A percentile compares a stretch with the other conserved stretches of the same genome.
Evolutionary conservation across 53 echinoderm and acorn worm genomes (phyloP).

Genomic region (Apostichopus leukothele): DNA sequence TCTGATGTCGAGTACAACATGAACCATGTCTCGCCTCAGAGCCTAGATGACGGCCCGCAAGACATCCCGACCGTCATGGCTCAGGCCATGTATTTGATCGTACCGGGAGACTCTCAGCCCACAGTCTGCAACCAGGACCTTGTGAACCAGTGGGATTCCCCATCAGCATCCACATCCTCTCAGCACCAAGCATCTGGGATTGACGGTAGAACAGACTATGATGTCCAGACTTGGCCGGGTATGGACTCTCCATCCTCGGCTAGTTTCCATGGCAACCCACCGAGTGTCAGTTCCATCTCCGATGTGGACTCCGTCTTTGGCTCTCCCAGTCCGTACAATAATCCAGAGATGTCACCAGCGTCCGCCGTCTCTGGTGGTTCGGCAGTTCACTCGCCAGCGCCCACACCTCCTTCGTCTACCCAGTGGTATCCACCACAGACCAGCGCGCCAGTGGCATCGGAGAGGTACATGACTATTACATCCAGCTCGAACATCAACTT

Average conservation of each 20-base stretch:
- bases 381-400: slow-evolving; percentile 2
- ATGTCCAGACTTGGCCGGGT: slow-evolving; percentile 11
- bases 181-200: not conserved
- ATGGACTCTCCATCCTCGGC: not conserved
- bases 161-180: not conserved
- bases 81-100: slow-evolving; percentile 8
- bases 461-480: slow-evolving; percentile 1
- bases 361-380: slow-evolving; percentile 10
- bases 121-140: not conserved
- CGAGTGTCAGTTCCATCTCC: slow-evolving; percentile 22
- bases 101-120: not conserved
- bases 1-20: not conserved
- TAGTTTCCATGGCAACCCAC: slow-evolving; percentile 33
- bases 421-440: slow-evolving; percentile 13
- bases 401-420: not conserved
- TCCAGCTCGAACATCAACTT: slow-evolving; percentile 12
- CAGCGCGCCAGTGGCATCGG: too few species aligned
- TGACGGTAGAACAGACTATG: slow-evolving; percentile 12
- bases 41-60: not conserved
- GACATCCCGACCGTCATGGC: slow-evolving; percentile 25
- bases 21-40: not conserved
- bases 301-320: slow-evolving; percentile 25
- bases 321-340: slow-evolving; percentile 19
- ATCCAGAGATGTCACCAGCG: slow-evolving; percentile 12
- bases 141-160: not conserved